These are phyloP conservation scores for Atta cephalotes DNA, from an alignment of 1,140 invertebrate genomes.

Conservation along the genomic window DNA sequence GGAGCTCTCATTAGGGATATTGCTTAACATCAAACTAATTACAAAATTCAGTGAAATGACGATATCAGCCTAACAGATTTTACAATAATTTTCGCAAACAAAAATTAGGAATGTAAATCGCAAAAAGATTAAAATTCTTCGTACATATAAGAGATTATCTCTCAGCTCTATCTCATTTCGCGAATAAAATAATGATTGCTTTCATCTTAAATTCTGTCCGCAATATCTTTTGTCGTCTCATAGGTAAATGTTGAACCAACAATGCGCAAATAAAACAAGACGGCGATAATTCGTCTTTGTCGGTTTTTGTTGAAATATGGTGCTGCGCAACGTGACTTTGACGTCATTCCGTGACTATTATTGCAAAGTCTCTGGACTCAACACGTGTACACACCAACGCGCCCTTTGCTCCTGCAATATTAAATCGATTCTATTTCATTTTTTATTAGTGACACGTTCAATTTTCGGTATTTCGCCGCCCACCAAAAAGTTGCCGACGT, in stretches of 20 bases:
- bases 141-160: not conserved
- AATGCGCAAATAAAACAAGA: conserved; percentile 8
- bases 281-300: not conserved
- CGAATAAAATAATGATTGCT: not conserved
- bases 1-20: no score
- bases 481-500: conserved; percentile 41
- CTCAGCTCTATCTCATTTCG: not conserved
- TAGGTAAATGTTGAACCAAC: not conserved
- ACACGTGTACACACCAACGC: not conserved
- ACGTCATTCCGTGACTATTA: conserved; percentile 30
- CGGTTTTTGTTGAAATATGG: not conserved
- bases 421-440: conserved; percentile 20
- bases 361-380: not conserved
- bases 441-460: not conserved
- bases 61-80: not conserved
- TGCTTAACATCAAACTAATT: no score
- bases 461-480: not conserved
- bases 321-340: conserved; percentile 31
- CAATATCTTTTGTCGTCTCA: not conserved
- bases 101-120: not conserved
- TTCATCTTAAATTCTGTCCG: not conserved
- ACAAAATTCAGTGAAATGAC: no score
- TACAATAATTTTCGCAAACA: not conserved
- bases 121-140: not conserved
- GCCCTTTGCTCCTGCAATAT: conserved; percentile 3